Evolutionary conservation across 2,113 vertebrate species (phyloP), one percentile per base, ranked within the genome.

Genomic region (Syngnathus floridae): DNA sequence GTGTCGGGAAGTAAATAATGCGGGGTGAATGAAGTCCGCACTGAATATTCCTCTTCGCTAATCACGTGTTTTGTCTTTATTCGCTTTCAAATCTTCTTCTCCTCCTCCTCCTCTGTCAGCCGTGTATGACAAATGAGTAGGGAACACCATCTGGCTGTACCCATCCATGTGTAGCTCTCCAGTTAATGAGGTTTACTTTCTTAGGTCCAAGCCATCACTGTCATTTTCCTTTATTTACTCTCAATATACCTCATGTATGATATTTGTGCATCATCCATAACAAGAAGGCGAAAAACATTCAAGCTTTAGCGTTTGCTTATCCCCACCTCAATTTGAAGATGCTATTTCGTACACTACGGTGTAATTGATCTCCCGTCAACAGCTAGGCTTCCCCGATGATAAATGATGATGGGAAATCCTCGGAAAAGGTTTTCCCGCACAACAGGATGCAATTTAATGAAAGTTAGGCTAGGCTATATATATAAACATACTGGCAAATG

Each of bases 101-200:
- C 43, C 58, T 58, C 73, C 68, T 58, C 38, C 55, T 56, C 71
- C 74, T 82, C 71, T 76, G 76, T 88, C 82, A 87, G 78, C 73
- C 68, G 70, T 74, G 84, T 86, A 84, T 90, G 88, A 91, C 89
- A 89, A 88, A 88, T 83, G 82, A 89, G 88, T 82, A 88, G 84
- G 84, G 87, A 89, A 88, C 82, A 84, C 89, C 89, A 90, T 91
- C 90, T 91, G 89, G 84, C 81, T 74, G 80, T 77, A 84, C 72
- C 82, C 82, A 81, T 80, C 75, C 79, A 84, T 78, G 81, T 82
- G 77, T 86, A 82, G 73, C 71, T 84, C 73, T 70, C 79, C 88
- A 89, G 80, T 88, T 90, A 87, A 90, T 84, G 83, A 86, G 82
- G 83, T 88, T 87, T 78, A 80, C 83, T 82, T 76, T 86, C 61